phyloP scores from a whole-genome alignment of 2,113 vertebrate species.

The Myodes glareolus region DNA sequence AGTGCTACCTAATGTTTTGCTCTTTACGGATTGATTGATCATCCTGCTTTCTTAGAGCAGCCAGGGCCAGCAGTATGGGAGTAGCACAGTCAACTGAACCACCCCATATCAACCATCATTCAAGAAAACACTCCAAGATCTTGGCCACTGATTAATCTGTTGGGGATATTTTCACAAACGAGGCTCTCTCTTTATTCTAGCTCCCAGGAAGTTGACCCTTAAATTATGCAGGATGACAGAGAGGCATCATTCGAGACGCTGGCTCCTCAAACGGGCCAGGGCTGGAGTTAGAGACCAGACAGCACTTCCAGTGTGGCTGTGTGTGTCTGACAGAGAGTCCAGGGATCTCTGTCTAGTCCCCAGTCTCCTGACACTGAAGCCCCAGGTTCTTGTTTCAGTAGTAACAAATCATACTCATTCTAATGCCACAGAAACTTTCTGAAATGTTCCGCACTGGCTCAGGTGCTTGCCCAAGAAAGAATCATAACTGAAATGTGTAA shows the following conservation, averaged over 20 bases:
- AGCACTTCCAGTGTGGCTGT: neutral
- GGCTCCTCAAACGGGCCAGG: neutral
- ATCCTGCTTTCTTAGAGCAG: neutral
- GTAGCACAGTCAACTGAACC: neutral
- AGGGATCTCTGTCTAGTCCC: neutral
- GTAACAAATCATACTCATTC: neutral
- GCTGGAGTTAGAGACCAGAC: neutral
- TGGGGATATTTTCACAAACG: neutral
- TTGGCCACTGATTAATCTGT: neutral
- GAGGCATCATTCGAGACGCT: neutral
- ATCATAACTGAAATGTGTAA: neutral
- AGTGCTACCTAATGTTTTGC: neutral
- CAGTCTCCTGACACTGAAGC: neutral
- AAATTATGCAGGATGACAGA: neutral
- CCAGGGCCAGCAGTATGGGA: neutral
- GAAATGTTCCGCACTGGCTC: neutral
- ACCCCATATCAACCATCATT: neutral
- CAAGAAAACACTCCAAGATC: neutral
- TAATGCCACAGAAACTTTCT: neutral
- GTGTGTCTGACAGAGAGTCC: accelerated
- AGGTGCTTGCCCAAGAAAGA: neutral
- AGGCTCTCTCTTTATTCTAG: neutral
- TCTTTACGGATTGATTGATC: neutral
- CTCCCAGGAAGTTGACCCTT: neutral
- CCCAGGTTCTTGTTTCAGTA: neutral